Evolutionary conservation across 1,140 invertebrate species (phyloP).

Genomic region (Bombus polaris): DNA sequence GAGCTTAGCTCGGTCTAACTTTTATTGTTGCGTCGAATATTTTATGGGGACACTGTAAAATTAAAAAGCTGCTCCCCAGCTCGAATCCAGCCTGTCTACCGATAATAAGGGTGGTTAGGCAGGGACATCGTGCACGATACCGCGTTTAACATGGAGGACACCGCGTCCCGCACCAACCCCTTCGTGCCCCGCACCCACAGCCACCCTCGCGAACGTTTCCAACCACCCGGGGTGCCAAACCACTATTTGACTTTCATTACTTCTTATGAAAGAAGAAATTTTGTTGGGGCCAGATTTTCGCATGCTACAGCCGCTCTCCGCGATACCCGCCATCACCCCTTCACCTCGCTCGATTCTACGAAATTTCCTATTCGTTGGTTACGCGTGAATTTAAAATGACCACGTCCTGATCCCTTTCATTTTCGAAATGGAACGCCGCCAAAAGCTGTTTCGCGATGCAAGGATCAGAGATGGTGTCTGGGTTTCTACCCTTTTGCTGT

Average conservation of each 20-base stretch:
- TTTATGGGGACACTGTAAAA: slow-evolving; percentile 82
- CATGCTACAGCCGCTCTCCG: slow-evolving; percentile 5
- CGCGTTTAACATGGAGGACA: slow-evolving; percentile 47
- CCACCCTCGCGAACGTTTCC: slow-evolving; percentile 58
- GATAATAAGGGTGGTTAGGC: slow-evolving; percentile 76
- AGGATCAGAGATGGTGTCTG: slow-evolving; percentile 1
- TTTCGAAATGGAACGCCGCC: slow-evolving; percentile 15
- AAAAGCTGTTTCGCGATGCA: not conserved
- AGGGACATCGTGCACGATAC: slow-evolving; percentile 40
- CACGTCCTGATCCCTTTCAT: slow-evolving; percentile 20
- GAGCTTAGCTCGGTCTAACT: slow-evolving; percentile 74
- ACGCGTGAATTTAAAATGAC: slow-evolving; percentile 45
- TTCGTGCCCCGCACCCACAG: not conserved
- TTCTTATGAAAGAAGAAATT: slow-evolving; percentile 75
- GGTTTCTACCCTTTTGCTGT: not conserved
- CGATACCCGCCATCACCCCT: not conserved
- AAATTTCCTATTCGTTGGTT: slow-evolving; percentile 59
- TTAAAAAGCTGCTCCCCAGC: slow-evolving; percentile 77
- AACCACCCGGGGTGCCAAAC: slow-evolving; percentile 75
- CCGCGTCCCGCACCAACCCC: slow-evolving; percentile 38
- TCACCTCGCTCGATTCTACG: slow-evolving; percentile 46
- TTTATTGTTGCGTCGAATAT: slow-evolving; percentile 78
- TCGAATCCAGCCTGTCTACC: slow-evolving; percentile 44
- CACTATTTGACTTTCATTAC: slow-evolving; percentile 83
- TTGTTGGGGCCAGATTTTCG: slow-evolving; percentile 65